These are phyloP conservation scores for Phyllotis vaccarum DNA, from an alignment of 2,797 vertebrate genomes.

Conservation along the genomic window DNA sequence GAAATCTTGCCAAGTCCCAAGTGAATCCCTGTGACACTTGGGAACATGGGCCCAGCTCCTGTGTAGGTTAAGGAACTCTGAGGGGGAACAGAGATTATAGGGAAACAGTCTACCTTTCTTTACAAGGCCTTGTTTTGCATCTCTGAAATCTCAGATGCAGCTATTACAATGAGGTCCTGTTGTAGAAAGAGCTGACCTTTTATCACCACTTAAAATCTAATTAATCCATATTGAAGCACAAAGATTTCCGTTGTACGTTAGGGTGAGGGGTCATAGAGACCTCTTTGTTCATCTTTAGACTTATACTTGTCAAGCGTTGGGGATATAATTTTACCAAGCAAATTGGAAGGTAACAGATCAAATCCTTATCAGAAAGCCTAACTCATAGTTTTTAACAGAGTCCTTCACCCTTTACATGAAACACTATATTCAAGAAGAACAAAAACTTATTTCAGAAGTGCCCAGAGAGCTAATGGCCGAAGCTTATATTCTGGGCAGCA, in stretches of 20 bases:
- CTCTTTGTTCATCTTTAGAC: conserved; percentile 91
- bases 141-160: conserved; percentile 89
- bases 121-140: conserved; percentile 88
- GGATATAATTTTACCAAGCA: conserved; percentile 92
- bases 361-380: conserved; percentile 90
- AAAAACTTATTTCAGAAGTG: conserved; percentile 87
- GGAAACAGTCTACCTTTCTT: conserved; percentile 90
- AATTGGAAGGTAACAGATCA: conserved; percentile 91
- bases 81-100: conserved; percentile 88
- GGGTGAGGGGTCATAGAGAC: conserved; percentile 93
- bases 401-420: conserved; percentile 89
- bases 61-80: conserved; percentile 87
- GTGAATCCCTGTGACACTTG: conserved; percentile 29
- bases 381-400: conserved; percentile 87
- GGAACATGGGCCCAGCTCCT: conserved; percentile 55
- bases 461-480: conserved; percentile 86
- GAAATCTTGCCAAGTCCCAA: conserved; percentile 60
- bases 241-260: conserved; percentile 93
- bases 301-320: conserved; percentile 88
- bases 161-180: conserved; percentile 92
- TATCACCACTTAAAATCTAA: conserved; percentile 94
- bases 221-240: conserved; percentile 93
- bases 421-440: conserved; percentile 88
- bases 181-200: conserved; percentile 88
- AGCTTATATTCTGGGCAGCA: conserved; percentile 88